These are phyloP conservation scores for Chorisops tibialis DNA, from an alignment of 2,888 invertebrate genomes.

Conservation along the genomic window DNA sequence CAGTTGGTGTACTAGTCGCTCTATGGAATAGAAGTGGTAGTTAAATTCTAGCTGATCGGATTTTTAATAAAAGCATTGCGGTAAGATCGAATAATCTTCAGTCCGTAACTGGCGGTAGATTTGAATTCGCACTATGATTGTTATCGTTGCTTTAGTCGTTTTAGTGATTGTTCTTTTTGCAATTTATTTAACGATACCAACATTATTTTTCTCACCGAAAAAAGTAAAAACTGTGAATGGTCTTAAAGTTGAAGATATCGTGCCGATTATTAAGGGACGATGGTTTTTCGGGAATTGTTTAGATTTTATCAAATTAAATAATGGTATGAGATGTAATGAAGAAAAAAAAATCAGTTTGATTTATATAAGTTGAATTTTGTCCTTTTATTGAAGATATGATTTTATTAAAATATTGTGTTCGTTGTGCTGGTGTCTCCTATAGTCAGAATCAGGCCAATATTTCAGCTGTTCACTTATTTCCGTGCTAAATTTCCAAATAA, in stretches of 20 bases:
- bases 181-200: constrained; percentile 5
- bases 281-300: constrained; percentile 46
- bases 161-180: background rate
- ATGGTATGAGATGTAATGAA: constrained; percentile 39
- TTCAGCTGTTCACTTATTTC: too few species aligned
- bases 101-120: too few species aligned
- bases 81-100: too few species aligned
- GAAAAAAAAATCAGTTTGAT: background rate
- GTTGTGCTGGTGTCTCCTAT: background rate
- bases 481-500: background rate
- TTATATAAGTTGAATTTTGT: background rate
- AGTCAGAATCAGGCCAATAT: background rate
- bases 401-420: too few species aligned
- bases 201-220: background rate
- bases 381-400: too few species aligned
- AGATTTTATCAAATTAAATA: constrained; percentile 40
- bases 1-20: too few species aligned
- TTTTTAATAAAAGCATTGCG: too few species aligned
- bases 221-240: constrained; percentile 15
- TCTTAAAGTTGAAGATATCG: background rate
- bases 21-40: too few species aligned
- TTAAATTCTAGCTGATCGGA: too few species aligned
- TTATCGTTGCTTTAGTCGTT: background rate
- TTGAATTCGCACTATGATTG: too few species aligned
- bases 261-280: constrained; percentile 37